These are phyloP conservation scores for Formicarius rufipectus DNA, from an alignment of 2,113 vertebrate species.

Conservation along the genomic window DNA sequence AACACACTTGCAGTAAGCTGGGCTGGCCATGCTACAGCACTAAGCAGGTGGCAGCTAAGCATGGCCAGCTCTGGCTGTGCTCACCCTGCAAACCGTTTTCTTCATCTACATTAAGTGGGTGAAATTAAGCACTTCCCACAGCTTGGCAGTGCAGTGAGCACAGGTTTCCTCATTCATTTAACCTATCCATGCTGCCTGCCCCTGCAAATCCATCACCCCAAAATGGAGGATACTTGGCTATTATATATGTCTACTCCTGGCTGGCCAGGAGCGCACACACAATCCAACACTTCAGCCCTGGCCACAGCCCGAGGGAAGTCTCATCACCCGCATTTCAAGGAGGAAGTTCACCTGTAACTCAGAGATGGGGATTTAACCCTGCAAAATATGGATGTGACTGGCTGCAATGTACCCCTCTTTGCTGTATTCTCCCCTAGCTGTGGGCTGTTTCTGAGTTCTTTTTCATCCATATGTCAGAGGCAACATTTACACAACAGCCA, in stretches of 20 bases:
- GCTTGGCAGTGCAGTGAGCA: neutral
- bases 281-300: neutral
- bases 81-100: neutral
- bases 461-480: neutral
- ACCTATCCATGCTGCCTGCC: fast-evolving
- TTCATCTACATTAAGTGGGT: fast-evolving
- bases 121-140: fast-evolving
- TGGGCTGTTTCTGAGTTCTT: neutral
- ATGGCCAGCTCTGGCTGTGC: neutral
- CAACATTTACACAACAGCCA: neutral
- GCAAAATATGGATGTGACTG: neutral
- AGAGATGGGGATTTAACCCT: neutral
- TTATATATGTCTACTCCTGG: fast-evolving
- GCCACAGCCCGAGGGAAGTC: neutral
- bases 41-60: neutral
- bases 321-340: fast-evolving
- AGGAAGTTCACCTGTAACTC: neutral
- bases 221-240: neutral
- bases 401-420: fast-evolving
- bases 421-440: neutral
- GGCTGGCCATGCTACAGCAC: neutral
- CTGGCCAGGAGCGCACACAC: neutral
- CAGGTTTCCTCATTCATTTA: neutral
- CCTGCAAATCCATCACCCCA: neutral
- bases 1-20: neutral